phyloP scores from a whole-genome alignment of 2,113 vertebrate species.

The Hylia prasina region DNA sequence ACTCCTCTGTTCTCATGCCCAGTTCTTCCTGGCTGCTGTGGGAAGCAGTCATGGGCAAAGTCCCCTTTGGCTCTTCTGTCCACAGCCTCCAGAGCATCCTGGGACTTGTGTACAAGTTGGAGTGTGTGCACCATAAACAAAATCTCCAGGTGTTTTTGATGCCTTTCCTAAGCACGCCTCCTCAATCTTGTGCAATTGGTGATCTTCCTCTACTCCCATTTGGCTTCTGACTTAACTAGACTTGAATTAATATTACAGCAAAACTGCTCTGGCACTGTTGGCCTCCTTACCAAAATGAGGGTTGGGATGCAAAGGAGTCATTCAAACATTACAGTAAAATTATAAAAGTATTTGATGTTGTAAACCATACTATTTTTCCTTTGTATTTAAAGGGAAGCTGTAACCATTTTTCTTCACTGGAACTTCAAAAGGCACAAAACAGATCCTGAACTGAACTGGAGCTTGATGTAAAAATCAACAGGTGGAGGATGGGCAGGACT shows the following conservation, averaged over 20 bases:
- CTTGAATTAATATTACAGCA: background rate
- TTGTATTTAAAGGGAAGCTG: background rate
- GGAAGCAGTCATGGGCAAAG: background rate
- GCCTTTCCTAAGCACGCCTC: background rate
- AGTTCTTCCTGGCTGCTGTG: background rate
- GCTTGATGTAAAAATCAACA: background rate
- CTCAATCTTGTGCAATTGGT: background rate
- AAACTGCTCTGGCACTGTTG: background rate
- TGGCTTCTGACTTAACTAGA: background rate
- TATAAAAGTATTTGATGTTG: background rate
- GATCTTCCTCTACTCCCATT: background rate
- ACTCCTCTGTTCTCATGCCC: background rate
- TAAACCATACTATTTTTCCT: background rate
- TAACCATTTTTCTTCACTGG: background rate
- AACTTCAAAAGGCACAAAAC: background rate
- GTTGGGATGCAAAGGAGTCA: background rate
- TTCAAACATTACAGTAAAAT: background rate
- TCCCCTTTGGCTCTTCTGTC: background rate
- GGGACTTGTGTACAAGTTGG: background rate
- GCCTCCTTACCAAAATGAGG: background rate
- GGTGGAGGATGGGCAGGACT: background rate
- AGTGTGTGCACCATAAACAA: background rate
- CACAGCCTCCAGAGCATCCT: background rate
- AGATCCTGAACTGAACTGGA: slow-evolving; percentile 1
- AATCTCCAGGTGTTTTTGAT: background rate